Conservation (phyloP, 1,140 invertebrate species). For the Ostrea edulis region DNA sequence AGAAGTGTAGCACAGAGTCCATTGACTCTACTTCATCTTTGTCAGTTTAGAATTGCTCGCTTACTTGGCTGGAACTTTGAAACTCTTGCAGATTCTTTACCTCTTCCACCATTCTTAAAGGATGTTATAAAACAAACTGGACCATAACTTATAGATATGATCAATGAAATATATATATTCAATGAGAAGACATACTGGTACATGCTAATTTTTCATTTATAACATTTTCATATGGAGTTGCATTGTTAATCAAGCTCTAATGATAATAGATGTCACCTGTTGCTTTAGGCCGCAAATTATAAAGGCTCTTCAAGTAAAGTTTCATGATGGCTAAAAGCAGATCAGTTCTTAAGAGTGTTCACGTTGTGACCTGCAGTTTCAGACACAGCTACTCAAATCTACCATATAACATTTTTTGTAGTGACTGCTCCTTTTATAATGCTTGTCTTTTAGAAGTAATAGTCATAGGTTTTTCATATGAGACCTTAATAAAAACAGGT, state of each 20-base stretch:
- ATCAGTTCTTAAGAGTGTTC: not conserved
- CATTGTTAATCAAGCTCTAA: too few relatives aligned
- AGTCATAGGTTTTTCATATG: not conserved
- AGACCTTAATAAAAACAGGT: not conserved
- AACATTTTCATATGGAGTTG: not conserved
- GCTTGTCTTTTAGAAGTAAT: not conserved
- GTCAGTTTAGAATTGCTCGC: not conserved
- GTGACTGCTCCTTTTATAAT: not conserved
- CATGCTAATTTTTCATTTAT: not conserved
- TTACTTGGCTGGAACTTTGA: not conserved
- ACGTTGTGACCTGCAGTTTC: not conserved
- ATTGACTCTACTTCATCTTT: not conserved
- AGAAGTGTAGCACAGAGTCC: not conserved
- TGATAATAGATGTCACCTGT: too few relatives aligned
- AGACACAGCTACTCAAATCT: not conserved
- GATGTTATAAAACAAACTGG: constrained; percentile 19
- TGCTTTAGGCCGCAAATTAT: not conserved
- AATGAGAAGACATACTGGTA: not conserved
- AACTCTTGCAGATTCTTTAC: not conserved
- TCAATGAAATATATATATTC: not conserved
- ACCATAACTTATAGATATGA: not conserved
- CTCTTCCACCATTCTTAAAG: constrained; percentile 7
- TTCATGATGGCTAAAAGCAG: not conserved
- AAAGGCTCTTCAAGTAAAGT: not conserved
- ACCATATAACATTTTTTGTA: not conserved